Percentiles rank a stretch among this genome's conserved stretches.
These are phyloP conservation scores for Steromphala cineraria DNA, from an alignment of 2,888 invertebrate genomes.

Conservation along the genomic window DNA sequence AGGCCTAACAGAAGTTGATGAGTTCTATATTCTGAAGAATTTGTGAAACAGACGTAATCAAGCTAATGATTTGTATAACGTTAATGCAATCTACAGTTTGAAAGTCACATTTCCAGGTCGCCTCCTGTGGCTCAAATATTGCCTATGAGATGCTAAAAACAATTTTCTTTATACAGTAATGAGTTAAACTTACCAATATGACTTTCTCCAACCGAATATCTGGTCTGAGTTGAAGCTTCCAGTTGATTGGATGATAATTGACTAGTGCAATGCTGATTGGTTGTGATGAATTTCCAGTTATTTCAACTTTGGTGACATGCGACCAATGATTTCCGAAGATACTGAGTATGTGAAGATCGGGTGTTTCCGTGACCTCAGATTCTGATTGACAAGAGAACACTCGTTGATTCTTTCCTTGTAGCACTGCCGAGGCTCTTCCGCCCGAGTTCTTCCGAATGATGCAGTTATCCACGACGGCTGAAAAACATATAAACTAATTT, in stretches of 20 bases:
- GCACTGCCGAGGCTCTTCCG: background rate
- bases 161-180: no score
- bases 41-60: no score
- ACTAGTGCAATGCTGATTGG: slow-evolving; percentile 26
- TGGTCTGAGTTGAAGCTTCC: slow-evolving; percentile 18
- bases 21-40: no score
- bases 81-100: no score
- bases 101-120: no score
- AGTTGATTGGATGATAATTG: slow-evolving; percentile 32
- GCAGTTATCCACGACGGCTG: slow-evolving; percentile 13
- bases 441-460: slow-evolving; percentile 3
- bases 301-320: slow-evolving; percentile 24
- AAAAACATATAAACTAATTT: background rate
- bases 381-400: slow-evolving; percentile 11
- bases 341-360: slow-evolving; percentile 29
- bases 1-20: no score
- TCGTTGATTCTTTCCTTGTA: slow-evolving; percentile 12
- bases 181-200: slow-evolving; percentile 26
- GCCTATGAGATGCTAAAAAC: no score
- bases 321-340: slow-evolving; percentile 37
- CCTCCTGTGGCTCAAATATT: no score
- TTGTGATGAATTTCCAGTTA: slow-evolving; percentile 4
- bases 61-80: no score
- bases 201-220: slow-evolving; percentile 8
- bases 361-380: background rate